Base-by-base conservation (phyloP, 1,140 invertebrate genomes). In the Eriocheir sinensis region DNA sequence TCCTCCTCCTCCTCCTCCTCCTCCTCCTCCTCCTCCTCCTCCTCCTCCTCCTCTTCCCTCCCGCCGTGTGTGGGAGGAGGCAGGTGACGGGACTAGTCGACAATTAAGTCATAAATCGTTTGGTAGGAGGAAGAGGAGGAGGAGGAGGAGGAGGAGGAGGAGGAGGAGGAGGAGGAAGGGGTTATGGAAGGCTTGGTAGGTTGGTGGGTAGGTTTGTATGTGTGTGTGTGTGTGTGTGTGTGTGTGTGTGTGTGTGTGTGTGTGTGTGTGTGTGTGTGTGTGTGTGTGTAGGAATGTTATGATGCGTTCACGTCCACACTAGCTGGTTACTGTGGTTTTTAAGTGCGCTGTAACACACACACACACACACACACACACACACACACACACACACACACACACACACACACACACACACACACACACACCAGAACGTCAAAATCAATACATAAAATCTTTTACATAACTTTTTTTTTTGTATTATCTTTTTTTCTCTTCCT, bases 241-340 rank as follows among this genome's bases (percentile, higher is more conserved):
- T 89, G 32, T 89, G 86, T 89, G 86, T 89, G 86, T 89, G 86
- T 89, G 86, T 89, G 86, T 89, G 86, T 89, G 86, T 89, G 86
- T 89, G 86, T 89, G 86, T 89, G 86, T 89, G 86, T 89, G 86
- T 89, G 86, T 89, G 86, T 89, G 86, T 89, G 41, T 40, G 86
- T 89, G 40, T 89, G 41, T 41, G 86, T 41, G 41, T 41, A n/a
- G 17, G 15, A 44, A 27, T 12, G 15, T 89, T 21, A 53, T 53
- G 48, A 53, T 9, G 34, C 48, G 48, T 48, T 21, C 53, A 32
- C 32, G 8, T n/a, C 48, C 21, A 48, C 27, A 15, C 83, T 32
- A 12, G n/a, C 60, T 15, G 12, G 83, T 21, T 85, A 85, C 2
- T 2, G 27, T 2, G 1, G 2, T 86, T 2, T 8, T 0, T 8